phyloP scores from a whole-genome alignment of 2,797 vertebrate species.

The Onychomys arenicola region DNA sequence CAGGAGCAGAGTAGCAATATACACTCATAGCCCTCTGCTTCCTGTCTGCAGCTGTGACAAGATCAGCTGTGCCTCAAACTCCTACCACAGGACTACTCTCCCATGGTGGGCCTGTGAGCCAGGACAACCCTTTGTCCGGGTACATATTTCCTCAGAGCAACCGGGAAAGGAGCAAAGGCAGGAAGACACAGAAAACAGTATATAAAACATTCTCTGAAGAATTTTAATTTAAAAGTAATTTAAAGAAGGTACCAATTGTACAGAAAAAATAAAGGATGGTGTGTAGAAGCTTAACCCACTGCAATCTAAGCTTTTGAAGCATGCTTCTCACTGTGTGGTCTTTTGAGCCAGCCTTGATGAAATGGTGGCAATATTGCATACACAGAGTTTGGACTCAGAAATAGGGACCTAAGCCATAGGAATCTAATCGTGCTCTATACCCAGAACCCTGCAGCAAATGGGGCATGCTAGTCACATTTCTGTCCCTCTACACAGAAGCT shows the following conservation, averaged over 20 bases:
- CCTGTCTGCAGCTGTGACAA: no score
- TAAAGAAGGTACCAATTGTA: neutral
- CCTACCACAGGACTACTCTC: neutral
- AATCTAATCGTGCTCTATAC: accelerated
- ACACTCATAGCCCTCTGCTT: neutral
- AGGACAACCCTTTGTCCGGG: neutral
- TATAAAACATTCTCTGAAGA: neutral
- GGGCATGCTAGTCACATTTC: accelerated
- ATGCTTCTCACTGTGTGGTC: neutral
- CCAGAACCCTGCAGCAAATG: accelerated
- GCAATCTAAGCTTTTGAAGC: accelerated
- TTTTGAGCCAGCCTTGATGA: neutral
- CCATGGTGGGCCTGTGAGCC: no score
- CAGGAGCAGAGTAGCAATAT: neutral
- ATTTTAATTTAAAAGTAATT: neutral
- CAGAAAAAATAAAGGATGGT: accelerated
- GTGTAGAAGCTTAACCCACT: neutral
- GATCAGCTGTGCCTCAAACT: neutral
- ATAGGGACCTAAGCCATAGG: accelerated
- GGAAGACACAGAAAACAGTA: neutral
- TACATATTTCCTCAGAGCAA: neutral
- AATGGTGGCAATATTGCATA: neutral
- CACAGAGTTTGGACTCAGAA: neutral
- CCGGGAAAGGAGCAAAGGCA: neutral
- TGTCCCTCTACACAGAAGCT: neutral